Percentiles rank a stretch among this genome's conserved stretches.
These are phyloP conservation scores for Hyperopisus bebe DNA, from an alignment of 2,113 vertebrate species.

Conservation along the genomic window DNA sequence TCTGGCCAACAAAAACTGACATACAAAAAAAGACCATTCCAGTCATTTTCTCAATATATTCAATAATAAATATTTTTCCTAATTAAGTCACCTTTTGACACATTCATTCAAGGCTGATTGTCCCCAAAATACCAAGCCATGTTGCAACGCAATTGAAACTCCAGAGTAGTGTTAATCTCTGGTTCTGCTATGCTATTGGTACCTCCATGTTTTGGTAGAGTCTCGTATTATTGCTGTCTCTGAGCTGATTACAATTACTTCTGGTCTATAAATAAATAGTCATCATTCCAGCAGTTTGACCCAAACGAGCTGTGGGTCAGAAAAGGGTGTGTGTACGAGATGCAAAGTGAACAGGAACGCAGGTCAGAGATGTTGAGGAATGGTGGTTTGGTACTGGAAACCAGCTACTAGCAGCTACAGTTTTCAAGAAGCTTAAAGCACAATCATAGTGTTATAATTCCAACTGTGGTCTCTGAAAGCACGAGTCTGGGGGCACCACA, in stretches of 20 bases:
- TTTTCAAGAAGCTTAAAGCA: constrained; percentile 37
- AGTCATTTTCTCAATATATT: constrained; percentile 32
- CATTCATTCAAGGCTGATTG: constrained; percentile 43
- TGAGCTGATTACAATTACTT: neutral
- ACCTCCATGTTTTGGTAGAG: constrained; percentile 29
- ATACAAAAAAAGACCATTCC: constrained; percentile 24
- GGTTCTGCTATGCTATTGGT: constrained; percentile 40
- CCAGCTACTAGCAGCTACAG: constrained; percentile 34
- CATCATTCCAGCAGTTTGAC: constrained; percentile 27
- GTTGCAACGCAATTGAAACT: constrained; percentile 39
- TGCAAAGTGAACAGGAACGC: constrained; percentile 12
- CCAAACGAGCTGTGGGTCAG: constrained; percentile 30
- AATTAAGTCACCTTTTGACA: constrained; percentile 1
- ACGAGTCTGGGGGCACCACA: constrained; percentile 41
- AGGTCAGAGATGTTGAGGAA: constrained; percentile 17
- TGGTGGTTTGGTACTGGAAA: constrained; percentile 28
- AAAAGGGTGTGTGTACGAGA: constrained; percentile 23
- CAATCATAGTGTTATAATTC: constrained; percentile 55
- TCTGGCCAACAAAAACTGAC: constrained; percentile 30
- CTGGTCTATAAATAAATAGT: neutral
- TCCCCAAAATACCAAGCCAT: constrained; percentile 64
- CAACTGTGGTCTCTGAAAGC: constrained; percentile 38
- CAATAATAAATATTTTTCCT: neutral
- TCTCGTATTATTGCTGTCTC: constrained; percentile 34
- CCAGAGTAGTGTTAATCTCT: constrained; percentile 41